phyloP scores from a whole-genome alignment of 35 echinoderm and acorn worm genomes.

The Lytechinus pictus region DNA sequence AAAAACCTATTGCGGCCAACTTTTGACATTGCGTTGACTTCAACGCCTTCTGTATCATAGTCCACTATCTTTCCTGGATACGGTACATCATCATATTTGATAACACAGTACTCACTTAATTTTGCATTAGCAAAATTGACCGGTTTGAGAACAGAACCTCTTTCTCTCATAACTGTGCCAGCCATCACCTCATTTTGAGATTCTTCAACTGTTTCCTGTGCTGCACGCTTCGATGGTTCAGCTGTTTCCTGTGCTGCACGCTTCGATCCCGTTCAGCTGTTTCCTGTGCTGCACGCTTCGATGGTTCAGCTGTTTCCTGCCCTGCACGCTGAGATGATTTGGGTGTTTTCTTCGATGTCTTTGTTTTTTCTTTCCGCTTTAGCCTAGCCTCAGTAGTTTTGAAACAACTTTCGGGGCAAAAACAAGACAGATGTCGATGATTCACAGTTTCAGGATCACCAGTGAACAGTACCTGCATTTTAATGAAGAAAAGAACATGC shows the following conservation, averaged over 20 bases:
- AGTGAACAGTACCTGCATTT: slow-evolving; percentile 16
- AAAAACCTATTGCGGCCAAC: too few species aligned
- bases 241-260: not conserved
- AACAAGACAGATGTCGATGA: slow-evolving; percentile 18
- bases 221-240: slow-evolving; percentile 16
- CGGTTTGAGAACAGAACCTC: too few species aligned
- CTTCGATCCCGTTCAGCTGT: slow-evolving; percentile 5
- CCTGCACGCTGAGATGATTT: slow-evolving; percentile 10
- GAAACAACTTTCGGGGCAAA: slow-evolving; percentile 8
- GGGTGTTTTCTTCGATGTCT: not conserved
- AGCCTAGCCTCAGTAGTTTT: slow-evolving; percentile 11
- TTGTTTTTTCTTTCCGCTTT: slow-evolving; percentile 2
- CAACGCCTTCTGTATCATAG: too few species aligned
- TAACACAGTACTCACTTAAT: too few species aligned
- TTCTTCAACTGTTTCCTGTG: slow-evolving; percentile 12
- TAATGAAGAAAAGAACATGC: too few species aligned
- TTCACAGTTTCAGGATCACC: slow-evolving; percentile 11
- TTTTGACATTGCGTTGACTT: too few species aligned
- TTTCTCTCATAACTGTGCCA: slow-evolving; percentile 11
- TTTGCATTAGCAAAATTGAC: too few species aligned
- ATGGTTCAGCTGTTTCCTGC: slow-evolving; percentile 10
- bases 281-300: slow-evolving; percentile 8
- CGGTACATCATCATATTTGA: too few species aligned
- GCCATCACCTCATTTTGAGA: not conserved
- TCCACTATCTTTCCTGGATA: too few species aligned